Base-by-base conservation (phyloP, 2,797 vertebrate genomes). In the Peromyscus nudipes region DNA sequence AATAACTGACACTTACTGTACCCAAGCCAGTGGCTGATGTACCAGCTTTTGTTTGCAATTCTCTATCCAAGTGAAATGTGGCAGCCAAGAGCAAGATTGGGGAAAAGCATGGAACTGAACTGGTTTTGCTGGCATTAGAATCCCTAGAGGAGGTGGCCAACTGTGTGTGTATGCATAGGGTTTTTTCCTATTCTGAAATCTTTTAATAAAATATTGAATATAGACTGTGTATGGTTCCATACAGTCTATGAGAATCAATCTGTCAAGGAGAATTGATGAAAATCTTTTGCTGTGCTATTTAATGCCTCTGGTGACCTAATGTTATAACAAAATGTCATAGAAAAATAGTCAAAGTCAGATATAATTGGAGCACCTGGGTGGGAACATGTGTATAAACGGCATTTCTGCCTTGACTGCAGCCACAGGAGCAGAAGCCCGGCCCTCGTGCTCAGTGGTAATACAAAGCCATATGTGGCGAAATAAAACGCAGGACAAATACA, bases 401-500 rank as follows among this genome's bases (percentile, higher is more conserved):
- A 76, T 73, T 31, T 79, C 57, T 65, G 73, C 14, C 27, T 89
- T 98, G 76, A 80, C 69, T 71, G 37, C 92, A 89, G 52, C 19
- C 67, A 91, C 86, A 71, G 17, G 83, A 91, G 79, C 64, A 96
- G 34, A 92, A 92, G 55, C 62, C 16, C 11, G 31, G 2, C 83
- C 31, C 60, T 76, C 69, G 93, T 87, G 69, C 4, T 92, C 85
- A 60, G 69, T 87, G 87, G 92, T 91, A 97, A 94, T 13, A 91
- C 0, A 86, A 89, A 73, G 62, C 76, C 43, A 43, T 88, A 90
- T 76, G 86, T 94, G 94, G 83, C 90, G 75, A 98, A 97, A 93
- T 91, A 92, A 97, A 97, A 94, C 17, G 43, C 90, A 96, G 95
- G 95, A 93, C 65, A 97, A 97, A 94, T 79, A 60, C 37, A 96